Evolutionary conservation across 2,113 vertebrate species (phyloP).

Genomic region (Dermatemys mawii): DNA sequence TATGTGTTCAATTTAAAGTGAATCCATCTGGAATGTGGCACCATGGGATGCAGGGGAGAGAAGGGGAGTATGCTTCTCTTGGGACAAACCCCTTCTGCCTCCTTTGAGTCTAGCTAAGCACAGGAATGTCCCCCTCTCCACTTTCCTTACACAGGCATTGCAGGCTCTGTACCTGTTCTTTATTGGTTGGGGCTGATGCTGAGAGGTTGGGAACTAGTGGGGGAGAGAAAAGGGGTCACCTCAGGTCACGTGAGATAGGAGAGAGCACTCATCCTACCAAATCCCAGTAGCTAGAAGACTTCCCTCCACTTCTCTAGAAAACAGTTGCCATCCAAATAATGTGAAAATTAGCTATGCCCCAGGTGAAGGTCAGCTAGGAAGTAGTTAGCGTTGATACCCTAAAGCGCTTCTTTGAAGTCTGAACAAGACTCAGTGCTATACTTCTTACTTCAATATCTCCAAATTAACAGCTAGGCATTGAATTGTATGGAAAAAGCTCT

Average conservation of each 20-base stretch:
- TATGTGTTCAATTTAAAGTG: background rate
- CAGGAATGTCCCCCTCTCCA: too few relatives aligned
- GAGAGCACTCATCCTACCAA: background rate
- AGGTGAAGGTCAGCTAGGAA: background rate
- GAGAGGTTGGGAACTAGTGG: background rate
- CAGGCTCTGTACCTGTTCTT: background rate
- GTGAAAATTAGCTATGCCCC: background rate
- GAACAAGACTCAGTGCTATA: background rate
- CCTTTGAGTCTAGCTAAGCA: too few relatives aligned
- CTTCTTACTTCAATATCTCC: background rate
- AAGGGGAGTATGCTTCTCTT: background rate
- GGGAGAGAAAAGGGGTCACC: accelerated
- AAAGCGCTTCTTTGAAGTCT: background rate
- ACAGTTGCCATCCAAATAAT: background rate
- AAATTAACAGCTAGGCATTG: background rate
- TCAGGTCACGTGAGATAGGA: accelerated
- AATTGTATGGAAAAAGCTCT: background rate
- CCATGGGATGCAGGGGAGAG: too few relatives aligned
- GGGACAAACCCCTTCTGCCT: background rate
- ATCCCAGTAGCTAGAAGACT: background rate
- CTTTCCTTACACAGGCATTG: too few relatives aligned
- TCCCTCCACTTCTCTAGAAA: background rate
- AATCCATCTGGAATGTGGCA: background rate
- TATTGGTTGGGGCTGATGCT: background rate
- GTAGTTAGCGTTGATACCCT: background rate